Conservation (phyloP, 1,140 invertebrate species). For the Zaprionus ornatus region DNA sequence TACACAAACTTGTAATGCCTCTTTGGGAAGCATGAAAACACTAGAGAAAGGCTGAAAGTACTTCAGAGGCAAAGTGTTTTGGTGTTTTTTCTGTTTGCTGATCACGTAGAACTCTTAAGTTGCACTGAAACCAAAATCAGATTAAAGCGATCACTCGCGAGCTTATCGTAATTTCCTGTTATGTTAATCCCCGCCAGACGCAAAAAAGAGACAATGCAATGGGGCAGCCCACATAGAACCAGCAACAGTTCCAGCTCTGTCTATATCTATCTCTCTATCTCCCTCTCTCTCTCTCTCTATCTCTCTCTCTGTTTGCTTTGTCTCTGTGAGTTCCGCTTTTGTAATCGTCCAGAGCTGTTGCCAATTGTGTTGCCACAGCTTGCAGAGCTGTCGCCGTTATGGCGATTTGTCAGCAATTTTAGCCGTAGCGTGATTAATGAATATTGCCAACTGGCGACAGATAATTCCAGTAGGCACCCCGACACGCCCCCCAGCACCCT, state of each 20-base stretch:
- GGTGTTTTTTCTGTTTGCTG: slow-evolving; percentile 5
- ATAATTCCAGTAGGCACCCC: slow-evolving; percentile 41
- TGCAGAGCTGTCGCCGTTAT: slow-evolving; percentile 56
- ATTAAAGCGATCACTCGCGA: not conserved
- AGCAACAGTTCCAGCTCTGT: not conserved
- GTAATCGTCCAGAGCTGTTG: slow-evolving; percentile 55
- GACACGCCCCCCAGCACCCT: not conserved
- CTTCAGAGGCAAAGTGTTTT: not conserved
- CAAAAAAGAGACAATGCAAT: slow-evolving; percentile 9
- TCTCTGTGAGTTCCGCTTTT: slow-evolving; percentile 69
- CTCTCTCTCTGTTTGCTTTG: slow-evolving; percentile 2
- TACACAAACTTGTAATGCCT: no score
- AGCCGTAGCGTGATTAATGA: slow-evolving; percentile 72
- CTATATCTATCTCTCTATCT: not conserved
- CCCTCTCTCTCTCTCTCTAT: not conserved
- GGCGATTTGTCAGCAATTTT: slow-evolving; percentile 72
- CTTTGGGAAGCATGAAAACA: no score
- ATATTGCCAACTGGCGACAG: slow-evolving; percentile 65
- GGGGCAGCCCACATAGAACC: slow-evolving; percentile 38
- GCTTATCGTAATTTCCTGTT: slow-evolving; percentile 47
- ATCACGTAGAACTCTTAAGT: slow-evolving; percentile 17
- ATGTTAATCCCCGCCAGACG: slow-evolving; percentile 31
- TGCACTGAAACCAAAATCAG: not conserved
- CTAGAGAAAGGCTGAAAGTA: not conserved
- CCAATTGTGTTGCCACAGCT: slow-evolving; percentile 36